Base-by-base conservation (phyloP, 2,113 vertebrate genomes). In the Syngnathus scovelli region DNA sequence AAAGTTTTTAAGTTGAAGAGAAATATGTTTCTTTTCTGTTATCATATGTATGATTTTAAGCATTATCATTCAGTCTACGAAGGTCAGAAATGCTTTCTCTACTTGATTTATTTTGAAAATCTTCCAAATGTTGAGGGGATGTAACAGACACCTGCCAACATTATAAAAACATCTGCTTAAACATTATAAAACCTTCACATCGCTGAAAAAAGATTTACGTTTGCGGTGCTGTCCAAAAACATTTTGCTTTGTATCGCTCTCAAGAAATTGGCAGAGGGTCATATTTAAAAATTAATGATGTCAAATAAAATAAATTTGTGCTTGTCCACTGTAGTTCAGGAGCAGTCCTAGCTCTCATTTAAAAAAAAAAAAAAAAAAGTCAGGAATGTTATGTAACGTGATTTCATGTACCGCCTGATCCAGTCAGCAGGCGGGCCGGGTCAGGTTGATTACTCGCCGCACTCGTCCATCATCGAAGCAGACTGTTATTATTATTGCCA, bases 381-480 rank as follows among this genome's bases (percentile, higher is more conserved):
- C 13, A 5, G 33, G 27, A 21, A n/a, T 19, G 15, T 65, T 52
- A 65, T 62, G 52, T 44, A 59, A n/a, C 3, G 18, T 39, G 16
- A 64, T 7, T 43, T 27, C 16, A 21, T 13, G 43, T 48, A 27
- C 33, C 16, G 71, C 51, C 49, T 68, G 49, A 58, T 67, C n/a
- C 38, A 33, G 27, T 66, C 56, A 72, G 48, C 7, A 43, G 39
- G 19, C 38, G 49, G 37, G 19, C 23, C 37, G n/a, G 49, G 46
- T 76, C 69, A 67, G 52, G 64, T 4, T 38, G 33, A 27, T 77
- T 60, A 56, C 51, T 64, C 60, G 19, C 16, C 44, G 66, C 18
- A 37, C 36, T 37, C 33, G 44, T 5, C 41, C 51, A 38, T 76
- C 2, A 38, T 66, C 59, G 63, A 68, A 27, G 58, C 56, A 58